Evolutionary conservation across 2,113 vertebrate species (phyloP), one percentile per base, ranked within the genome.

Genomic region (Hiodon tergisus): DNA sequence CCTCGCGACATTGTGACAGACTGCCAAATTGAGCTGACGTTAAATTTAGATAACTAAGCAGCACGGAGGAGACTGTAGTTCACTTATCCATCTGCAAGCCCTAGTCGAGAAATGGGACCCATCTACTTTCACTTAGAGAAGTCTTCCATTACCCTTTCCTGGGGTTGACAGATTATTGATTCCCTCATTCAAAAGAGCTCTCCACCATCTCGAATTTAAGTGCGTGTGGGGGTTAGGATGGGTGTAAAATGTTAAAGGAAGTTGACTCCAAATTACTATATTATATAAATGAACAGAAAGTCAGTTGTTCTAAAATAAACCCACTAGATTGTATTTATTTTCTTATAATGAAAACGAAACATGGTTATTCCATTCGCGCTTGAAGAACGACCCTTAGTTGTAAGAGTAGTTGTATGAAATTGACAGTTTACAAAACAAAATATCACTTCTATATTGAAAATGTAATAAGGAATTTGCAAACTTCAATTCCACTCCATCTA

Each of bases 1-100:
- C 14, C 68, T n/a, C 73, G 63, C 71, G 78, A 80, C 89, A 89
- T 78, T 50, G 14, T 59, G 62, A 51, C 58, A 14, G 4, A 73
- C 67, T 3, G 13, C 66, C 67, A 17, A 11, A 8, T 46, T 6
- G 10, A 47, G 3, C 0, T 54, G 14, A 11, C 69, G 71, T 75
- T 2, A 65, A 54, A 74, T 71, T 14, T 16, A 9, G 47, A 13
- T 8, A 58, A 54, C 47, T 58, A 65, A 5, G 80, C 86, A 86
- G 86, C 78, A 76, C 78, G 65, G 63, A 65, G 62, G 14, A 17
- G 67, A 54, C 13, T 47, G 17, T 60, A 2, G 14, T 60, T n/a
- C 31, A 10, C 52, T 65, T 31, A 31, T 31, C 31, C 31, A 31
- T 31, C 0, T 31, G 31, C 31, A 31, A 31, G 31, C 31, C 31